Base-by-base conservation (phyloP, 1,140 invertebrate genomes). In the Trinorchestia longiramus region DNA sequence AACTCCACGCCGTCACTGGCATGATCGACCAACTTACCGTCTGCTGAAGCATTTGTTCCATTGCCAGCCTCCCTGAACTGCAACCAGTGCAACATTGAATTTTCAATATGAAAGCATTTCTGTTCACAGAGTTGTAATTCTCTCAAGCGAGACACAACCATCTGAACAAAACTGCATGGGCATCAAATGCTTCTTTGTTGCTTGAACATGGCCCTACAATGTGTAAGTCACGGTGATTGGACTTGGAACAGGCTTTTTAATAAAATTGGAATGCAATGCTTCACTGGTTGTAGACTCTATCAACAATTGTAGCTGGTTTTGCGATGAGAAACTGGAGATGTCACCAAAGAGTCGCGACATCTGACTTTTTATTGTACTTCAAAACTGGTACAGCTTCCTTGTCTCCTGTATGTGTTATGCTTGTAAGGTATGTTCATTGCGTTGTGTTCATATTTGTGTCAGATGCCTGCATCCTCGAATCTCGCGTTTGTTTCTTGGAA, bases 1-100 rank as follows among this genome's bases (percentile, higher is more conserved):
- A 91, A 91, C 88, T 77, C 62, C 62, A 77, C 62, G 15, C 62
- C 62, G 62, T 77, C 62, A 77, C 62, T 77, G 62, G 62, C 62
- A 77, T 77, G 62, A 36, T 77, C 28, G 62, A 1, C 62, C 62
- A 77, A 36, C 62, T 77, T 28, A 23, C 62, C 11, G 62, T 77
- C 62, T 77, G 62, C 62, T 77, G 28, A 77, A 77, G 62, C 62
- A 77, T 77, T 36, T 19, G 11, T 77, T 15, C 28, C 28, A 28
- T 3, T 3, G 28, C 62, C 36, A 28, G 62, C 62, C 62, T 36
- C 28, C 62, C 11, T 36, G 62, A 77, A 36, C 62, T 19, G 62
- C 47, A 77, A 36, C 62, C n/a, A n/a, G n/a, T 77, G 62, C 62
- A 77, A 23, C 3, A 77, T 53, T 8, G 19, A 6, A 19, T 53